Evolutionary conservation across 2,888 invertebrate species (phyloP).

Genomic region (Synanthedon tipuliformis): DNA sequence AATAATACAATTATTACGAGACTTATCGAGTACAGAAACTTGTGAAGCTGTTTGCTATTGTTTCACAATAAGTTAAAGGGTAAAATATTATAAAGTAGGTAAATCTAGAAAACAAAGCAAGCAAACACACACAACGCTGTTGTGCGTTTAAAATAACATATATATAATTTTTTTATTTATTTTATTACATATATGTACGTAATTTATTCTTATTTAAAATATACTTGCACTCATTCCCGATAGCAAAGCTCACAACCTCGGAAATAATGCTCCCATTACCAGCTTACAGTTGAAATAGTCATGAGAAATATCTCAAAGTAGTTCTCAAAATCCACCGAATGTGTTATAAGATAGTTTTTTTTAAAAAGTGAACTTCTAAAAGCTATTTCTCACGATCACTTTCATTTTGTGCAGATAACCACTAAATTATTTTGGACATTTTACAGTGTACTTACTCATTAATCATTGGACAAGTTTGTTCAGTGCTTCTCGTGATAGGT

Average conservation of each 20-base stretch:
- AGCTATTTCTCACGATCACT: background rate
- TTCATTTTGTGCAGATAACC: conserved; percentile 37
- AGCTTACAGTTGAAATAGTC: conserved; percentile 53
- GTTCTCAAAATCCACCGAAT: background rate
- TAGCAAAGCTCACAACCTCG: conserved; percentile 66
- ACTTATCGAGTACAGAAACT: background rate
- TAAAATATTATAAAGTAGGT: conserved; percentile 51
- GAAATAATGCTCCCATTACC: conserved; percentile 70
- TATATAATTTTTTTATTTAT: conserved; percentile 17
- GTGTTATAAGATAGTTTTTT: background rate
- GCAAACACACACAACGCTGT: conserved; percentile 60
- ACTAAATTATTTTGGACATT: conserved; percentile 12
- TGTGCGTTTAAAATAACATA: conserved; percentile 57
- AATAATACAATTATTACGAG: background rate
- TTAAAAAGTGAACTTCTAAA: background rate
- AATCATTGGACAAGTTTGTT: conserved; percentile 12
- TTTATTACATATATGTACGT: conserved; percentile 8
- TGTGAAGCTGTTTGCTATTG: conserved; percentile 49
- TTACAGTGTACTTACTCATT: conserved; percentile 8
- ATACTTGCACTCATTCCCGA: conserved; percentile 65
- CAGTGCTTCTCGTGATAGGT: conserved; percentile 32
- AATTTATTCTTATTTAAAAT: conserved; percentile 19
- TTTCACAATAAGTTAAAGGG: conserved; percentile 49
- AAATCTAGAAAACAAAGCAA: conserved; percentile 59
- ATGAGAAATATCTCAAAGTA: conserved; percentile 3